Evolutionary conservation across 37 sponge, comb jelly and placozoan genomes (phyloP).

Genomic region (Trichoplax adhaerens): DNA sequence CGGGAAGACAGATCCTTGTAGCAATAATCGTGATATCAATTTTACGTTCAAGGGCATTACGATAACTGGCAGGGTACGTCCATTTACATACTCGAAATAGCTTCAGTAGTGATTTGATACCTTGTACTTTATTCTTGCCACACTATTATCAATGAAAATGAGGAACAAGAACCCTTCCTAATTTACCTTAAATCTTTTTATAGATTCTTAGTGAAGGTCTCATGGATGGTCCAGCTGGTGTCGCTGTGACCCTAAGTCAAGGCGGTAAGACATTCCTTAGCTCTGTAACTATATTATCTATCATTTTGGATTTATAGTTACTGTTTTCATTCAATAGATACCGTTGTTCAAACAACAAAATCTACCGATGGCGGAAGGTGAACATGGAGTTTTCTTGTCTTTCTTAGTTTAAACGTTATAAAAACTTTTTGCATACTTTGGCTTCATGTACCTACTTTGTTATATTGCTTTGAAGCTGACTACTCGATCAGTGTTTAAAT

Average conservation of each 20-base stretch:
- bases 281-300: too few relatives aligned
- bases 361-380: too few relatives aligned
- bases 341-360: too few relatives aligned
- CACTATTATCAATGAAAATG: background rate
- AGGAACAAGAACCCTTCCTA: too few relatives aligned
- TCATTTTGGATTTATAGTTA: too few relatives aligned
- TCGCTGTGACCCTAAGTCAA: slow-evolving; percentile 13
- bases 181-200: background rate
- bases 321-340: too few relatives aligned
- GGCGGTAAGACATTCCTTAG: background rate
- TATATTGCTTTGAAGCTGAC: too few relatives aligned
- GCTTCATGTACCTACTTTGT: too few relatives aligned
- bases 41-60: slow-evolving; percentile 69
- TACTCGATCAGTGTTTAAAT: too few relatives aligned
- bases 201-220: slow-evolving; percentile 21
- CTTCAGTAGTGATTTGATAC: background rate
- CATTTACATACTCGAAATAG: background rate
- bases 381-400: too few relatives aligned
- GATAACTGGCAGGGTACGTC: slow-evolving; percentile 53
- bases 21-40: slow-evolving; percentile 54
- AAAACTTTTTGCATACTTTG: too few relatives aligned
- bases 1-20: slow-evolving; percentile 62
- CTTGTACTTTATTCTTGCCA: background rate
- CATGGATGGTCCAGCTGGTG: slow-evolving; percentile 16
- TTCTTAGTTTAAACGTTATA: too few relatives aligned